These are phyloP conservation scores for Sebastes glaucus DNA, from an alignment of 2,797 vertebrate species.

Conservation along the genomic window DNA sequence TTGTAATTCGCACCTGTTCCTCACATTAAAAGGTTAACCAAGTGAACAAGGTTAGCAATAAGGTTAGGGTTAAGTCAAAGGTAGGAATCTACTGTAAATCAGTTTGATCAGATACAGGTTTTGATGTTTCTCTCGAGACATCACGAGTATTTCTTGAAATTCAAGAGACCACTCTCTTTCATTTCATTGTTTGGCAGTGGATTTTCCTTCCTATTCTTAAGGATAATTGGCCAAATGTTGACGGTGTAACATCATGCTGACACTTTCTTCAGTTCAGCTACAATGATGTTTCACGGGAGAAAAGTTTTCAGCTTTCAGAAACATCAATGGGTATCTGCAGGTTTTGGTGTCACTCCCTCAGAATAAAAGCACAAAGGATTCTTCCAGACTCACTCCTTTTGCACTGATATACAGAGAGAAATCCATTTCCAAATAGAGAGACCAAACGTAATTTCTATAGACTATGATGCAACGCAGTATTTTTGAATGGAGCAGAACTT, in stretches of 20 bases:
- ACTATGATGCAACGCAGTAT: conserved; percentile 15
- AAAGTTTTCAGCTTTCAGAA: conserved; percentile 40
- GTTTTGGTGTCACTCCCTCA: conserved; percentile 41
- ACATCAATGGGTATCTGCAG: conserved; percentile 39
- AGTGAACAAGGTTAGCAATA: conserved; percentile 1
- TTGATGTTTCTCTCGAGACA: conserved; percentile 7
- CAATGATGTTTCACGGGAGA: conserved; percentile 18
- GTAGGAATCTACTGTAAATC: neutral
- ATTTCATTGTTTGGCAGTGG: neutral
- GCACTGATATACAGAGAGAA: conserved; percentile 17
- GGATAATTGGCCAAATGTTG: conserved; percentile 42
- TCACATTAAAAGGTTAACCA: neutral
- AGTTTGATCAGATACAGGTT: neutral
- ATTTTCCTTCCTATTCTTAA: conserved; percentile 1
- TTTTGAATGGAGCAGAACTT: neutral
- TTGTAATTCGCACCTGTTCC: too few species aligned
- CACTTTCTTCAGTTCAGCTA: conserved; percentile 10
- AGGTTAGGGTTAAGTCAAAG: neutral
- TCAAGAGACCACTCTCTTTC: neutral
- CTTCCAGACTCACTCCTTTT: conserved; percentile 13
- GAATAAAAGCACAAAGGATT: conserved; percentile 45
- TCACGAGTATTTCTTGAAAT: conserved; percentile 1
- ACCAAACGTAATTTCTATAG: neutral
- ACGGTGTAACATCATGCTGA: conserved; percentile 16
- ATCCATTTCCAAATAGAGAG: conserved; percentile 21